Evolutionary conservation across 2,888 invertebrate genomes (phyloP), one percentile per base, ranked within the genome.

Genomic region (Eristalis arbustorum): DNA sequence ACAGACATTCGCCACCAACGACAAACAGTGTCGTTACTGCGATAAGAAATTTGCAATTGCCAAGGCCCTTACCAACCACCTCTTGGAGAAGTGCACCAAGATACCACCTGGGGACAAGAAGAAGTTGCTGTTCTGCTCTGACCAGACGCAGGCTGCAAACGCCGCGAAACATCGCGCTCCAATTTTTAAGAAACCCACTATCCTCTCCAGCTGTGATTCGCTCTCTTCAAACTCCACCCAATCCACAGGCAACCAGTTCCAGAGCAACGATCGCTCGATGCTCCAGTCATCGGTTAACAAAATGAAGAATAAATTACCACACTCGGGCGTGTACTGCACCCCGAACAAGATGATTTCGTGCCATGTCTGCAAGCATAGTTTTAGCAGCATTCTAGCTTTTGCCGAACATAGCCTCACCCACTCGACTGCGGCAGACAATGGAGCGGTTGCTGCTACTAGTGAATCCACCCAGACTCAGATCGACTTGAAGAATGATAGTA

Each of bases 51-150:
- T 92, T 62, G 91, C 91, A 1, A 81, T 92, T 61, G 85, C 89
- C 14, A 91, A 90, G 14, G 91, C 92, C 0, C 88, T 92, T 3
- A 90, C 90, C 74, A 92, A 91, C 61, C 92, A 92, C 77, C 89
- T 92, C 18, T 88, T 92, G 88, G 90, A 91, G 78, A 91, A 92
- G 31, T 92, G 92, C 73, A 87, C 89, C 25, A 92, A 92, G 88
- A 92, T 92, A 79, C 92, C 92, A 8, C 92, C 92, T 11, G 79
- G 75, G 0, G 91, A 91, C 3, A 91, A 91, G 79, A 91, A 90
- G 23, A 92, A 92, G 34, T 88, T 92, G 1, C 67, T 90, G 23
- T 92, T 88, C 22, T 91, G 91, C 22, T 23, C 71, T 10, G 25
- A 31, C 34, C 67, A 76, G n/a, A 28, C 42, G 8, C n/a, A 18